Evolutionary conservation across 1,140 invertebrate genomes (phyloP), one percentile per base, ranked within the genome.

Genomic region (Drosophila serrata): DNA sequence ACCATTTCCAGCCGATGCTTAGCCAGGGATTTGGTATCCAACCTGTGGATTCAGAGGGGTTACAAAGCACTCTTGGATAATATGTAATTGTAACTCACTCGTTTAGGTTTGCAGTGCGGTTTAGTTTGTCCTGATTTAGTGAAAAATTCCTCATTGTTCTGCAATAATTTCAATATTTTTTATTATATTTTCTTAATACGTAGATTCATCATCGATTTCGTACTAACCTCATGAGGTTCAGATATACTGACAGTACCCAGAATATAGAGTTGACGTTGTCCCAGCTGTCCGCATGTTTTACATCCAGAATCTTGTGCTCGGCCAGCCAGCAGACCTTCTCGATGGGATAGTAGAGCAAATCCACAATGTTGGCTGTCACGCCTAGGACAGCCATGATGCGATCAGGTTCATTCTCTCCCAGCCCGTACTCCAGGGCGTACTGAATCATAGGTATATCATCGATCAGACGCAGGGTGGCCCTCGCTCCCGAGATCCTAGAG

Each of bases 251-350:
- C n/a, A 95, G 87, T 3, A 96, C 95, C 97, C 97, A 98, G 73
- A 96, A 95, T 45, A 95, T 93, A 0, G 96, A 96, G 90, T 95
- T 96, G 12, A 94, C 82, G 27, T 94, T 94, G 80, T 96, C 95
- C 94, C 96, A 96, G 62, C 90, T 93, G 15, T 94, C 93, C 13
- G 94, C 93, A 75, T 95, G 93, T 27, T 95, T 93, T 1, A 94
- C 90, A 31, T 93, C 93, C 42, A 95, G 88, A 22, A 98, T 93
- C 70, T 96, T 95, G 51, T 95, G 94, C 80, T 97, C 96, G 6
- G 95, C 94, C 6, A 97, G 93, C 97, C 97, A 98, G 60, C 95
- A 96, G 0, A 97, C 94, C 92, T 98, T 97, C 86, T 98, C 97
- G 33, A 97, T 93, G 0, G 97, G 96, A 85, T 96, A 95, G 92